These are phyloP conservation scores for Meda fulgida DNA, from an alignment of 2,797 vertebrate genomes.

Conservation along the genomic window DNA sequence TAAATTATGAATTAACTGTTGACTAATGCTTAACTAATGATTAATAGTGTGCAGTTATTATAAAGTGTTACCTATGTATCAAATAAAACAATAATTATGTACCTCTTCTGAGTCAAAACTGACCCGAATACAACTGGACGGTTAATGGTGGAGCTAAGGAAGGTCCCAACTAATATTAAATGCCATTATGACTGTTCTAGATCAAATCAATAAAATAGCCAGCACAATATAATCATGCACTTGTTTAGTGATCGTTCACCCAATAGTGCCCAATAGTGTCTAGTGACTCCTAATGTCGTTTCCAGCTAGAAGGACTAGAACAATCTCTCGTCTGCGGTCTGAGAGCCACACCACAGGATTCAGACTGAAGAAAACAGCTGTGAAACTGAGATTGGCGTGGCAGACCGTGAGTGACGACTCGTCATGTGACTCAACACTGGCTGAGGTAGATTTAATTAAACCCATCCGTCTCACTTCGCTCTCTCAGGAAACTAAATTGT, in stretches of 20 bases:
- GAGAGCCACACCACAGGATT: not conserved
- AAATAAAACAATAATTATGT: not conserved
- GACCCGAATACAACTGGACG: not conserved
- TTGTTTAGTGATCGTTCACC: not conserved
- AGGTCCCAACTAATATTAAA: not conserved
- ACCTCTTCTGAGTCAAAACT: too few species aligned
- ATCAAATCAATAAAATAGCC: not conserved
- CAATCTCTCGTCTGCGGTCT: not conserved
- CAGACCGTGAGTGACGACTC: conserved; percentile 56
- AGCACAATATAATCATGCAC: not conserved
- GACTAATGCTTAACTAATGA: too few species aligned
- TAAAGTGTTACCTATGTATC: too few species aligned
- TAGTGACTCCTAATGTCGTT: not conserved
- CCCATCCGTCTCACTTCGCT: conserved; percentile 57
- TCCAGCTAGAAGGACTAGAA: not conserved
- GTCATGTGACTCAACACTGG: conserved; percentile 60
- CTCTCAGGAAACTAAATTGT: conserved; percentile 59
- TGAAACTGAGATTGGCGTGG: conserved; percentile 5
- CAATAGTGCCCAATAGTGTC: not conserved
- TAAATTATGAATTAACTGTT: too few species aligned
- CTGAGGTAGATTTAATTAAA: conserved; percentile 65
- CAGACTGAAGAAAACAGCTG: conserved; percentile 2
- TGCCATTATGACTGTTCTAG: not conserved
- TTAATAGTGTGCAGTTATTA: too few species aligned
- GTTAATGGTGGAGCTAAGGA: not conserved